A percentile compares a stretch with the other conserved stretches of the same genome.
phyloP scores from a whole-genome alignment of 2,797 vertebrate species.

The Pelobates cultripes region DNA sequence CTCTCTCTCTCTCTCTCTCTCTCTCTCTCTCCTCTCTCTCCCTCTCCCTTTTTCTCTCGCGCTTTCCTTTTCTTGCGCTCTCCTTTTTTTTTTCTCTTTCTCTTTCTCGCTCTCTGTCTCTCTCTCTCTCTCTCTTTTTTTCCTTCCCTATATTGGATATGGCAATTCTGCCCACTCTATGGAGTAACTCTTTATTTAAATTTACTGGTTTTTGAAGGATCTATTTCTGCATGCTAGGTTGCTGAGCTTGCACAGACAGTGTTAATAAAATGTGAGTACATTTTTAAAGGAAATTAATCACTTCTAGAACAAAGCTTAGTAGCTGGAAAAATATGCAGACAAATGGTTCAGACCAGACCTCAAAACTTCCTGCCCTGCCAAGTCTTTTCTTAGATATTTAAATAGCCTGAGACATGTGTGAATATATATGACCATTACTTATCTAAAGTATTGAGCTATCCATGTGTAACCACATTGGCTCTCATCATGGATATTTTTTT shows the following conservation, averaged over 20 bases:
- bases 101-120: background rate
- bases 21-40: background rate
- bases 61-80: no score
- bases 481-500: no score
- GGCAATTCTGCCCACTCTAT: background rate
- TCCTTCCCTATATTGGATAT: background rate
- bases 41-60: no score
- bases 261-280: conserved; percentile 39
- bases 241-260: background rate
- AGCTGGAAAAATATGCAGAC: conserved; percentile 56
- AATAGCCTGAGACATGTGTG: conserved; percentile 20
- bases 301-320: conserved; percentile 56
- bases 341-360: conserved; percentile 49
- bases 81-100: no score
- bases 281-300: conserved; percentile 56
- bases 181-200: background rate
- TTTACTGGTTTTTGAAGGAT: background rate
- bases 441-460: no score
- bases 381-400: conserved; percentile 39
- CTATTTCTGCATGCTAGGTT: background rate
- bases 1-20: background rate
- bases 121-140: background rate
- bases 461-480: no score
- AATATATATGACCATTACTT: conserved; percentile 5
- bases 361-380: conserved; percentile 48